phyloP scores from a whole-genome alignment of 2,797 vertebrate genomes.

The Apodemus agrarius region DNA sequence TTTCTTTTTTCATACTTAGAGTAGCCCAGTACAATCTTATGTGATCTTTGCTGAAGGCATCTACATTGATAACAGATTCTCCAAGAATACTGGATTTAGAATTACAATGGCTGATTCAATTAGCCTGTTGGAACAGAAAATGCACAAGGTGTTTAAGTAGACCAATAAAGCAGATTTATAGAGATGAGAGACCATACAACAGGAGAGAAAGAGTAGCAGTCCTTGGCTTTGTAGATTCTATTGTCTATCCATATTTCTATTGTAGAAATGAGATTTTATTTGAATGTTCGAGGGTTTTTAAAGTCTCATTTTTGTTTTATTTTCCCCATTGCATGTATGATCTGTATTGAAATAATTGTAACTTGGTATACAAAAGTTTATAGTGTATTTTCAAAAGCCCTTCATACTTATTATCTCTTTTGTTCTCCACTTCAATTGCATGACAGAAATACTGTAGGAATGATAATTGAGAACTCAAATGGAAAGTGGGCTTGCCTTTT shows the following conservation, averaged over 20 bases:
- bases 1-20: background rate
- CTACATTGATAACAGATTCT: background rate
- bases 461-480: background rate
- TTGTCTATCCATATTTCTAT: background rate
- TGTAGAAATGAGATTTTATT: constrained; percentile 4
- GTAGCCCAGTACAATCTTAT: background rate
- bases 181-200: background rate
- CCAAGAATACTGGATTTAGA: background rate
- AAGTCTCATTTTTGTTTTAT: too few relatives aligned
- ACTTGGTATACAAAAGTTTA: constrained; percentile 17
- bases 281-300: background rate
- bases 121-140: background rate
- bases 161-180: background rate
- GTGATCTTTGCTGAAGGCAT: background rate
- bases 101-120: constrained; percentile 29
- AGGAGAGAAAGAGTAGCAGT: background rate
- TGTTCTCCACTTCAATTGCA: background rate
- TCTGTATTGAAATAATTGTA: constrained; percentile 8
- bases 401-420: background rate
- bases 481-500: background rate
- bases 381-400: background rate
- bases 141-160: background rate
- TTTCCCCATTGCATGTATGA: background rate
- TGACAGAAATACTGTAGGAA: background rate
- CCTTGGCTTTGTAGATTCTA: constrained; percentile 2